Evolutionary conservation across 2,797 vertebrate genomes (phyloP).

Genomic region (Pseudotriccus pelzelni): DNA sequence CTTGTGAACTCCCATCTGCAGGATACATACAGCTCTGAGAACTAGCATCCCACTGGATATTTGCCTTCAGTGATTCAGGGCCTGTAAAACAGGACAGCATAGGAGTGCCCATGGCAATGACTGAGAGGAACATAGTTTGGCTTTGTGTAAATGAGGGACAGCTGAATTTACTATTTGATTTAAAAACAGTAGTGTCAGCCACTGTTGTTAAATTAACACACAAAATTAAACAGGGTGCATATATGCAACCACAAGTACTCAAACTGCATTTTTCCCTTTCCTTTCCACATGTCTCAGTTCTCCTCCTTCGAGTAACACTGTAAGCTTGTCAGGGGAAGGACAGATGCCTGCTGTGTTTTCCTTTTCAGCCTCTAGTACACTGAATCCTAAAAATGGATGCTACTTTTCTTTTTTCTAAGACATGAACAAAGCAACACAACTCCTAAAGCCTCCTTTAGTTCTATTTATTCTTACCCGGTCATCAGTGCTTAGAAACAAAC

Average conservation of each 20-base stretch:
- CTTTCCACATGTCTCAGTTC: background rate
- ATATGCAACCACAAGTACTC: background rate
- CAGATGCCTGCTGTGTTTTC: slow-evolving; percentile 31
- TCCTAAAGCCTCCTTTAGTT: slow-evolving; percentile 33
- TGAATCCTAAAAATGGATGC: slow-evolving; percentile 43
- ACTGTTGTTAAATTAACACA: background rate
- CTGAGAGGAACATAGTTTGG: background rate
- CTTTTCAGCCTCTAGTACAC: slow-evolving; percentile 25
- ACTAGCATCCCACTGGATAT: background rate
- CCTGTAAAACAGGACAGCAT: background rate
- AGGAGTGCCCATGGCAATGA: background rate
- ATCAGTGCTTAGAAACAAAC: slow-evolving; percentile 54
- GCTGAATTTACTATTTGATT: background rate
- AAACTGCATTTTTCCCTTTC: background rate
- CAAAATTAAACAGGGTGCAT: background rate
- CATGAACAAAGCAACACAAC: slow-evolving; percentile 42
- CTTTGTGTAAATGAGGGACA: background rate
- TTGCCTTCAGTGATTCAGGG: background rate
- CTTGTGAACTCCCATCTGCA: slow-evolving; percentile 32
- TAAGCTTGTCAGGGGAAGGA: background rate
- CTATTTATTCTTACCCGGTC: slow-evolving; percentile 41
- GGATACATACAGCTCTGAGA: slow-evolving; percentile 7
- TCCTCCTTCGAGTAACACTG: background rate
- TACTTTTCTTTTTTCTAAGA: background rate
- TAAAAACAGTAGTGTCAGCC: background rate